Base-by-base conservation (phyloP, 2,113 vertebrate species). In the Corythoichthys intestinalis region DNA sequence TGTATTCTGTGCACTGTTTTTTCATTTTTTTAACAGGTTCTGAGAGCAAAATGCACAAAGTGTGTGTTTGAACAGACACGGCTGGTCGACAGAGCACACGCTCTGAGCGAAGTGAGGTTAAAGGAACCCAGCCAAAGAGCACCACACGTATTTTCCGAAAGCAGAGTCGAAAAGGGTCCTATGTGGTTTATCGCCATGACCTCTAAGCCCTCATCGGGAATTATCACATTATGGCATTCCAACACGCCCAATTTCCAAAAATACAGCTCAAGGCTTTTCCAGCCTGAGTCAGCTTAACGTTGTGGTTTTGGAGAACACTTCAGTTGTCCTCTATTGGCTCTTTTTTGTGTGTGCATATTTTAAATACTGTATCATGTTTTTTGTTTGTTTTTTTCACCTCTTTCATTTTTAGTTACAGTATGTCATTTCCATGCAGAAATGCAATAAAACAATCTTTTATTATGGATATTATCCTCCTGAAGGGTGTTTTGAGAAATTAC, bases 221-320 rank as follows among this genome's bases (percentile, higher is more conserved):
- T 91, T 83, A 92, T 91, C 89, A 89, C 90, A 90, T 91, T 90
- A 91, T 88, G 74, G 83, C 86, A 89, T 92, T 91, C 89, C 90
- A 91, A 83, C 90, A 91, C 75, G 71, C 80, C 88, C 87, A 87
- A 86, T 88, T 90, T 89, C 86, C 85, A 86, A 85, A 90, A 90
- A 89, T 83, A 89, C 82, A 81, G 83, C 86, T 86, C 67, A 76
- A 83, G 75, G 82, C 71, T 86, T 87, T 90, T 82, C 80, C 78
- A 87, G 72, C 73, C 74, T 59, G 81, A 85, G 81, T 87, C 81
- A 83, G 88, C 83, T 87, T 71, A 75, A 82, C 72, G 77, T 89
- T 85, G 75, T 85, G 87, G 86, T 78, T 85, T 72, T 70, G 72
- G 65, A 79, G 77, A 83, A 82, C 71, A 81, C 73, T 75, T 87